phyloP scores from a whole-genome alignment of 2,113 vertebrate species.

The Dipodomys spectabilis region DNA sequence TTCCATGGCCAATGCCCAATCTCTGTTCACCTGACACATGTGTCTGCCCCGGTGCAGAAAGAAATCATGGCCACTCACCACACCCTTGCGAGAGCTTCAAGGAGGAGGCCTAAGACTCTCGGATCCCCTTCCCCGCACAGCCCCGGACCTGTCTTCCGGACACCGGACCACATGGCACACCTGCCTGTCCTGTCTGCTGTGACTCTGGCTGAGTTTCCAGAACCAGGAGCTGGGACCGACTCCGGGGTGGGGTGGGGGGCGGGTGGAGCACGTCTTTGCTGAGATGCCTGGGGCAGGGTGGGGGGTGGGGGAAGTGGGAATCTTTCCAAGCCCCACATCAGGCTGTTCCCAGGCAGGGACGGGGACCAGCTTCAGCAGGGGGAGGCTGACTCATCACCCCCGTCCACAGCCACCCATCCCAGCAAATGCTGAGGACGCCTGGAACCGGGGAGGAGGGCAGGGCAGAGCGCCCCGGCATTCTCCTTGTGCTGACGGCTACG shows the following conservation, averaged over 20 bases:
- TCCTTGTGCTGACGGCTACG: too few relatives aligned
- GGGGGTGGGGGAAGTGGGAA: neutral
- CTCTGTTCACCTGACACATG: neutral
- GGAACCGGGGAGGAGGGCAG: accelerated
- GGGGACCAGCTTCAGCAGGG: neutral
- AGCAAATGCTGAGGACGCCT: accelerated
- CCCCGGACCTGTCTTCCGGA: too few relatives aligned
- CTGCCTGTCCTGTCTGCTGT: neutral
- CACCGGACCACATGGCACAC: slow-evolving; percentile 60
- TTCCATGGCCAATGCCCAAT: accelerated
- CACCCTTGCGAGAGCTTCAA: neutral
- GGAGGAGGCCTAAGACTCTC: neutral
- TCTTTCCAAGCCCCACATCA: too few relatives aligned
- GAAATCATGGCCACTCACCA: accelerated
- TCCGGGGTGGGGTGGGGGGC: neutral
- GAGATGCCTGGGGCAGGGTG: too few relatives aligned
- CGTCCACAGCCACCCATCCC: neutral
- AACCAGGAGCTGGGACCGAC: neutral
- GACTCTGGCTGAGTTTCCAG: neutral
- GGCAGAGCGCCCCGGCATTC: accelerated
- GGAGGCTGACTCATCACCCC: neutral
- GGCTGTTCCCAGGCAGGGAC: neutral
- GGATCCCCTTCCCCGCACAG: too few relatives aligned
- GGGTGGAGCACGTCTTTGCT: too few relatives aligned
- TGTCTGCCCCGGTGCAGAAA: neutral